Base-by-base conservation (phyloP, 1,140 invertebrate species). In the Meteorus sp. region DNA sequence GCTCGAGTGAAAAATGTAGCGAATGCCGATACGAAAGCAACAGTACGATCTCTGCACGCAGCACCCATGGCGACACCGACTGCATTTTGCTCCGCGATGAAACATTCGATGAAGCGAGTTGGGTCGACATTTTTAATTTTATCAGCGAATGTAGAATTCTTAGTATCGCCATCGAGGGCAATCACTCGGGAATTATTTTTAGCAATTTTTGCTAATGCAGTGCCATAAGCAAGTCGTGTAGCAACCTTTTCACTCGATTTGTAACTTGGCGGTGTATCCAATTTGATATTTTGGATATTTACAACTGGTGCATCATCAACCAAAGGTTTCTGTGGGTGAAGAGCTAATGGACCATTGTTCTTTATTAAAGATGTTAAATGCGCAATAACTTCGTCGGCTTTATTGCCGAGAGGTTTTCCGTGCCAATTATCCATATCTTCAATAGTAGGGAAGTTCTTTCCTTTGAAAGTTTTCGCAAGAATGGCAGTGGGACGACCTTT, bases 11-110 rank as follows among this genome's bases (percentile, higher is more conserved):
- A 94, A 86, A 99, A 99, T 3, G 94, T 92, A 41, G 97, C 97
- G 82, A 99, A 99, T 1, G 98, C 98, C 23, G 95, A 97, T 5
- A 89, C 90, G 76, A 99, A 99, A 4, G 93, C 86, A 39, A 99
- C 86, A 7, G 92, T 90, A 53, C 96, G 85, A 70, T 93, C 88
- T 62, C 96, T 84, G 70, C 93, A 96, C 41, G 91, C 90, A 27
- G 90, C 87, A 25, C 98, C 98, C 67, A 97, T 94, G 0, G 92
- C 97, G 58, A 98, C 94, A 37, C 97, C 96, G 64, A 98, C 93
- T 65, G 98, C 78, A 81, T 98, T 99, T 83, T 99, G 97, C 78
- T 99, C 98, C 52, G 97, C 97, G 73, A 99, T 99, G 81, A 92
- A 99, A 77, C 97, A 98, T 81, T 99, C 97, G 56, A 99, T 88